Conservation (phyloP, 1,140 invertebrate genomes). For the Papilio helenus region DNA sequence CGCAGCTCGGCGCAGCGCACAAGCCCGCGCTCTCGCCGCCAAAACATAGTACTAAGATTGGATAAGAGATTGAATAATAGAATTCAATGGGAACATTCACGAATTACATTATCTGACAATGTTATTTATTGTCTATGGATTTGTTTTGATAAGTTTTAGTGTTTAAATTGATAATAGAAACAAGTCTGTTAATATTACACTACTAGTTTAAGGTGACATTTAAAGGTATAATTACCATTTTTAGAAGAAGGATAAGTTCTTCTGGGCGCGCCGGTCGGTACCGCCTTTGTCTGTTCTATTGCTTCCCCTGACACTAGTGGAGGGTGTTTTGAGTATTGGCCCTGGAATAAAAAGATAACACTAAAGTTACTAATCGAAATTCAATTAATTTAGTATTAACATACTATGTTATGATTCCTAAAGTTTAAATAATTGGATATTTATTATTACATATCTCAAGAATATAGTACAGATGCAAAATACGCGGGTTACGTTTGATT, state of each 20-base stretch:
- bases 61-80: no score
- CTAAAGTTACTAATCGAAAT: not conserved
- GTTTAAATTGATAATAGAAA: no score
- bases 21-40: constrained; percentile 42
- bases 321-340: constrained; percentile 86
- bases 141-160: no score
- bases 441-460: no score
- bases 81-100: no score
- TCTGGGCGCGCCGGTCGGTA: constrained; percentile 84
- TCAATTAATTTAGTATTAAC: not conserved
- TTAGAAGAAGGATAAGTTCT: constrained; percentile 64
- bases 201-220: not conserved
- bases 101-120: no score
- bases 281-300: constrained; percentile 80
- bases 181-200: no score
- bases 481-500: no score
- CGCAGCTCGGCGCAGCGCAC: constrained; percentile 46
- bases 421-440: no score
- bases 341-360: constrained; percentile 48
- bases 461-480: no score
- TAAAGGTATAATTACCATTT: constrained; percentile 52
- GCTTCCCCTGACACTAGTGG: constrained; percentile 66
- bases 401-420: not conserved
- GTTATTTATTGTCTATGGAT: no score
- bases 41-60: no score